These are phyloP conservation scores for Homarus gammarus DNA, from an alignment of 2,888 invertebrate genomes.

Conservation along the genomic window DNA sequence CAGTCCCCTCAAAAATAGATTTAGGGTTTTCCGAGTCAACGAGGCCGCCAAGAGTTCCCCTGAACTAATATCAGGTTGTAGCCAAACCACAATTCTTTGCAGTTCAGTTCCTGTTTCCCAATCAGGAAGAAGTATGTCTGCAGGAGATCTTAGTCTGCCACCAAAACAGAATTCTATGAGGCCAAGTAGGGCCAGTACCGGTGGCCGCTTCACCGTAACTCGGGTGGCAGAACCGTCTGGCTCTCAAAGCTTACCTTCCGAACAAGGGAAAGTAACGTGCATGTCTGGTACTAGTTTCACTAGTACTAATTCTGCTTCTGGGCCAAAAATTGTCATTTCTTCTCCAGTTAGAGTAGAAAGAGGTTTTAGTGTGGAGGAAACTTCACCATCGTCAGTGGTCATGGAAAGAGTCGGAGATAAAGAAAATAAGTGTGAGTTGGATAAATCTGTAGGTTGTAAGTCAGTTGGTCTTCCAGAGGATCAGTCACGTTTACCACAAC, in stretches of 20 bases:
- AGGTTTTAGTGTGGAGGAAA: constrained; percentile 74
- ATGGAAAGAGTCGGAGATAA: constrained; percentile 23
- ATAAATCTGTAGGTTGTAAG: constrained; percentile 30
- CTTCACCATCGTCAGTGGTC: constrained; percentile 8
- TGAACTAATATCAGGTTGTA: constrained; percentile 13
- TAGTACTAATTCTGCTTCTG: constrained; percentile 24
- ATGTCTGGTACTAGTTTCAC: neutral
- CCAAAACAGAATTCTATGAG: constrained; percentile 31
- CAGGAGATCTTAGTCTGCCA: constrained; percentile 63
- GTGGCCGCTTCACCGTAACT: constrained; percentile 74
- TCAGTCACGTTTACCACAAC: constrained; percentile 29
- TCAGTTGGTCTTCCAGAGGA: constrained; percentile 52
- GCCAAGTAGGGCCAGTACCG: constrained; percentile 65
- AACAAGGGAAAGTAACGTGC: constrained; percentile 39
- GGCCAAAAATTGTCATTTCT: constrained; percentile 75
- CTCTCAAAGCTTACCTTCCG: constrained; percentile 44
- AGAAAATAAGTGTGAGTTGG: neutral
- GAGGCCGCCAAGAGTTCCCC: constrained; percentile 49
- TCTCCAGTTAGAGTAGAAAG: constrained; percentile 74
- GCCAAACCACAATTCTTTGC: constrained; percentile 14
- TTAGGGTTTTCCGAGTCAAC: constrained; percentile 75
- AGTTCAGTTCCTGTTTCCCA: constrained; percentile 45
- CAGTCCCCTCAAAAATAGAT: constrained; percentile 76
- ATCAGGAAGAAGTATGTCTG: constrained; percentile 57
- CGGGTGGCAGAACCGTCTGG: constrained; percentile 61